Conservation (phyloP, 2,888 invertebrate species). For the Endomychus coccineus region DNA sequence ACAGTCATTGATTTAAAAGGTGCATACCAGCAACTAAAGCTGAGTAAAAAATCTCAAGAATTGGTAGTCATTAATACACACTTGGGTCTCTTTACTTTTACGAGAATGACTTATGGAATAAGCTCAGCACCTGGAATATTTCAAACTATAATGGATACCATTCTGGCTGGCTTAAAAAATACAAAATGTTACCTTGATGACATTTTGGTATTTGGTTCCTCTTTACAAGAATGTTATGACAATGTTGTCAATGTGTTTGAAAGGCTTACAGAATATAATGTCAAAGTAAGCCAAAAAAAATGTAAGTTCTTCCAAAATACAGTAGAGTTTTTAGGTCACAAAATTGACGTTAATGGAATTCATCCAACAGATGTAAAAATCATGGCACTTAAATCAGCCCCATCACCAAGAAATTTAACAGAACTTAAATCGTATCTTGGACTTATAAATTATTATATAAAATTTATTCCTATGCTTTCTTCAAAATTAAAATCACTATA, state of each 20-base stretch:
- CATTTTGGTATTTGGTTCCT: conserved; percentile 20
- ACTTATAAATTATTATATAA: conserved; percentile 20
- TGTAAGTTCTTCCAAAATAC: conserved; percentile 22
- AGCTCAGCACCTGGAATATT: conserved; percentile 26
- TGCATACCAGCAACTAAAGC: conserved; percentile 31
- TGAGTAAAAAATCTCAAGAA: conserved; percentile 22
- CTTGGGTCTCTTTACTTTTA: conserved; percentile 26
- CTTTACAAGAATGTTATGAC: conserved; percentile 15
- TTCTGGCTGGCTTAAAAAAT: conserved; percentile 15
- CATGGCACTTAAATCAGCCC: background rate
- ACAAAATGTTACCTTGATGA: conserved; percentile 25
- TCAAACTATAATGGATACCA: conserved; percentile 21
- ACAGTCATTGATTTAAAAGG: conserved; percentile 26
- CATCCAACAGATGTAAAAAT: conserved; percentile 10
- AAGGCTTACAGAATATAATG: conserved; percentile 21
- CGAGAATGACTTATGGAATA: conserved; percentile 27
- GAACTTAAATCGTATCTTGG: conserved; percentile 16
- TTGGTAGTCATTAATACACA: conserved; percentile 29
- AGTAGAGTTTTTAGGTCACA: conserved; percentile 26
- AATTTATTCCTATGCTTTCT: conserved; percentile 21
- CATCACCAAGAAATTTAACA: conserved; percentile 1
- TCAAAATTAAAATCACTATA: conserved; percentile 19
- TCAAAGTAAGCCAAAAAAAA: conserved; percentile 24
- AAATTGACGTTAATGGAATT: conserved; percentile 15
- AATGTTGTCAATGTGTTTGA: conserved; percentile 17